phyloP scores from a whole-genome alignment of 2,888 invertebrate species.

The Tuberolachnus salignus region DNA sequence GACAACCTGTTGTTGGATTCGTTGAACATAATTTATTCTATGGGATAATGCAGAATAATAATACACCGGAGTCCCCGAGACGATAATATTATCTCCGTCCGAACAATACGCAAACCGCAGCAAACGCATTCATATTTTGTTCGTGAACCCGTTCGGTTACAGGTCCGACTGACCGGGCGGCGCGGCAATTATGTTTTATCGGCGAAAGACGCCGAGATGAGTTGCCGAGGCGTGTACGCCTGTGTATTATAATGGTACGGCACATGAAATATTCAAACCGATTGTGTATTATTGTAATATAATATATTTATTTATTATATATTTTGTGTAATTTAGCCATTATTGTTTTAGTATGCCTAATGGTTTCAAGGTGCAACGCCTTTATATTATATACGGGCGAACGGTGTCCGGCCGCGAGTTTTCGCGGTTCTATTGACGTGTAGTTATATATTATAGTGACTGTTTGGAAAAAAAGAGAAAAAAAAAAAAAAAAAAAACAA shows the following conservation, averaged over 20 bases:
- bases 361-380: constrained; percentile 46
- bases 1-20: neutral
- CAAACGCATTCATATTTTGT: no score
- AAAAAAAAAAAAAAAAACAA: neutral
- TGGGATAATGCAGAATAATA: no score
- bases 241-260: no score
- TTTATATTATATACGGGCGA: constrained; percentile 7
- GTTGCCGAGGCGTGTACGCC: no score
- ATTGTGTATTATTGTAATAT: no score
- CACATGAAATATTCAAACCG: constrained; percentile 13
- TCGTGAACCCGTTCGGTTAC: neutral
- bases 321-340: constrained; percentile 41
- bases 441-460: no score
- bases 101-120: neutral
- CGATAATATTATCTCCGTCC: neutral
- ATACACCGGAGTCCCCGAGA: neutral
- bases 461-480: constrained; percentile 15
- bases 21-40: constrained; percentile 28
- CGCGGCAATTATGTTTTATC: constrained; percentile 25
- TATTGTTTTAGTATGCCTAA: constrained; percentile 46
- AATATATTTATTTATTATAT: no score
- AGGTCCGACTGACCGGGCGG: neutral
- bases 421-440: constrained; percentile 26
- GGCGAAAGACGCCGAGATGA: neutral
- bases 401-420: neutral